These are phyloP conservation scores for Xerus rutilus DNA, from an alignment of 2,797 vertebrate genomes.

Conservation along the genomic window DNA sequence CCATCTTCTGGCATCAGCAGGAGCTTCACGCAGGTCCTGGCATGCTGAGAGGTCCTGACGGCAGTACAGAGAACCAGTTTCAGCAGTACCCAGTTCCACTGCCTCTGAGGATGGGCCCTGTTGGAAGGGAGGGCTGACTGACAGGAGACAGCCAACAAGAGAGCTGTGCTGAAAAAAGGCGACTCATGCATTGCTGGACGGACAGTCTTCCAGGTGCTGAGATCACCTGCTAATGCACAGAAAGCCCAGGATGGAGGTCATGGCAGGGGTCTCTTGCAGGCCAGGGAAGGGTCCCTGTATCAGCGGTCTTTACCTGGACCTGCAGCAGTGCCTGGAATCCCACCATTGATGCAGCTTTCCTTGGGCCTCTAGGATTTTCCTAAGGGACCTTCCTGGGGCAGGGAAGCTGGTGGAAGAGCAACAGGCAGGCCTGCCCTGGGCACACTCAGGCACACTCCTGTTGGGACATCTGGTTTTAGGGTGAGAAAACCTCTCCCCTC, in stretches of 20 bases:
- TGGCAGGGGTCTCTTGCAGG: rapidly evolving
- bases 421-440: not conserved
- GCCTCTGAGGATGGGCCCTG: not conserved
- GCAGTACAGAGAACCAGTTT: not conserved
- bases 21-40: not conserved
- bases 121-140: not conserved
- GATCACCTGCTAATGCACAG: not conserved
- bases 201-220: not conserved
- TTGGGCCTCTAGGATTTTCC: not conserved
- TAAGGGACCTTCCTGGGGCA: not conserved
- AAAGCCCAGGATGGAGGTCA: not conserved
- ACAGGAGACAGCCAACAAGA: not conserved
- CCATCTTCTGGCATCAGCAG: not conserved
- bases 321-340: not conserved
- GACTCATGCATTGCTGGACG: not conserved
- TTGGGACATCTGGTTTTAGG: rapidly evolving
- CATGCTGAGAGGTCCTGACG: rapidly evolving
- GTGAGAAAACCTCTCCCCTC: not conserved
- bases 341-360: not conserved
- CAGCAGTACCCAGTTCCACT: not conserved
- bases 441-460: rapidly evolving
- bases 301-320: not conserved
- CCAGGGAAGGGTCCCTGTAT: not conserved
- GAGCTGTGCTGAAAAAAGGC: not conserved
- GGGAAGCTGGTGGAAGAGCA: rapidly evolving